Evolutionary conservation across 2,113 vertebrate species (phyloP).

Genomic region (Oxygymnocypris stewartii): DNA sequence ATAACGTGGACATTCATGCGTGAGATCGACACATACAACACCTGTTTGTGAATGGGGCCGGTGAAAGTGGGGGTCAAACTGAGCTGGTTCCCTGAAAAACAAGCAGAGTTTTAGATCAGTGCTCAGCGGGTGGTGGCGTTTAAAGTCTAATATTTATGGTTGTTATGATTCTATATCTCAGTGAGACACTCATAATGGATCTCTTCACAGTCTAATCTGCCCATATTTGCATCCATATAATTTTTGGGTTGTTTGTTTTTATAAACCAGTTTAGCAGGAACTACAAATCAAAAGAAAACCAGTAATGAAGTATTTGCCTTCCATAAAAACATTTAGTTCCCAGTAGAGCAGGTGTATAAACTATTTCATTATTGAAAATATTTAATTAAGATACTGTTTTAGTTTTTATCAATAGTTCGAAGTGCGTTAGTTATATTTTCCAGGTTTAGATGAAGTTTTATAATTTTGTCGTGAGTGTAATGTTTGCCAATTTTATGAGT

Average conservation of each 20-base stretch:
- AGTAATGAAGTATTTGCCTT: neutral
- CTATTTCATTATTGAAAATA: neutral
- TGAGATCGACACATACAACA: constrained; percentile 56
- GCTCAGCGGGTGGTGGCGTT: no score
- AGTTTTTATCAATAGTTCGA: no score
- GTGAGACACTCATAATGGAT: neutral
- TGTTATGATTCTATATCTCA: no score
- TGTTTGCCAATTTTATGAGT: no score
- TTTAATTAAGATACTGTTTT: neutral
- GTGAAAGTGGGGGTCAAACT: constrained; percentile 79
- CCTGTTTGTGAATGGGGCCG: constrained; percentile 85
- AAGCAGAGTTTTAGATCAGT: neutral
- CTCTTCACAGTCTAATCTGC: neutral
- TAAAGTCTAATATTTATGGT: no score
- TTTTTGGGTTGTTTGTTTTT: neutral
- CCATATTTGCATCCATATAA: neutral
- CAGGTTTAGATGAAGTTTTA: no score
- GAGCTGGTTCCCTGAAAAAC: constrained; percentile 74
- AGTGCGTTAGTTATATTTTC: no score
- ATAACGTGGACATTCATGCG: neutral
- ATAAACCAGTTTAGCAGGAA: constrained; percentile 41
- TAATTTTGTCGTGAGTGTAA: no score
- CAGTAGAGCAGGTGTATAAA: neutral
- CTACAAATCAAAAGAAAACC: neutral
- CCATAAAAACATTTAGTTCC: neutral